phyloP scores from a whole-genome alignment of 2,797 vertebrate genomes.

The Dipus sagitta region DNA sequence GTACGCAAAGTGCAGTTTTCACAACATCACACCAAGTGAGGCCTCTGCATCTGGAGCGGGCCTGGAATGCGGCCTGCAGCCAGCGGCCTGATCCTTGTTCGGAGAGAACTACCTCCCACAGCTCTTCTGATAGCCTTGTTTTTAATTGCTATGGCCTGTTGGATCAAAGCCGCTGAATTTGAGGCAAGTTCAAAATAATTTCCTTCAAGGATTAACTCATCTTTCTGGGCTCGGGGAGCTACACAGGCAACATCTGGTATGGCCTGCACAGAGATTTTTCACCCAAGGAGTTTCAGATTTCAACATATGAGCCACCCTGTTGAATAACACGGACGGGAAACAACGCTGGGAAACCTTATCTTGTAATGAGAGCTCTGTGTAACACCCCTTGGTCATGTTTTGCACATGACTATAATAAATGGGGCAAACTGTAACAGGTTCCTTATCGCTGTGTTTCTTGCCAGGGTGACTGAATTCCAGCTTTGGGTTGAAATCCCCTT shows the following conservation, averaged over 20 bases:
- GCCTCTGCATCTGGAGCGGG: slow-evolving; percentile 69
- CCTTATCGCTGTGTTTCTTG: slow-evolving; percentile 51
- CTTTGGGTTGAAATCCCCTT: not conserved
- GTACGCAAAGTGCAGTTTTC: slow-evolving; percentile 68
- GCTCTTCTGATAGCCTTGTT: slow-evolving; percentile 94
- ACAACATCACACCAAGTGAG: slow-evolving; percentile 54
- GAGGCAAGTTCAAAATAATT: slow-evolving; percentile 94
- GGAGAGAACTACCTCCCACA: slow-evolving; percentile 93
- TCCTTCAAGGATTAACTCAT: slow-evolving; percentile 93
- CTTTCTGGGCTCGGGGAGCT: slow-evolving; percentile 90
- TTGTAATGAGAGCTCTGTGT: slow-evolving; percentile 7
- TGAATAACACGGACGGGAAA: slow-evolving; percentile 59
- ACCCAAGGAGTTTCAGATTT: slow-evolving; percentile 76
- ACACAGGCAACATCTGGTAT: slow-evolving; percentile 90
- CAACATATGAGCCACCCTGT: slow-evolving; percentile 64
- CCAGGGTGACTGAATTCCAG: slow-evolving; percentile 64
- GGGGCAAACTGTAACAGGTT: slow-evolving; percentile 35
- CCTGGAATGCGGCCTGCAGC: slow-evolving; percentile 46
- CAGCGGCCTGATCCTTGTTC: slow-evolving; percentile 86
- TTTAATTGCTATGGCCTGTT: slow-evolving; percentile 93
- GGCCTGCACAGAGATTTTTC: slow-evolving; percentile 65
- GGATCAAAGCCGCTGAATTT: slow-evolving; percentile 93
- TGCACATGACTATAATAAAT: slow-evolving; percentile 46
- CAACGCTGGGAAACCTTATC: slow-evolving; percentile 54
- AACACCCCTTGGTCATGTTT: not conserved